These are phyloP conservation scores for Plutella xylostella DNA, from an alignment of 2,888 invertebrate genomes.

Conservation along the genomic window DNA sequence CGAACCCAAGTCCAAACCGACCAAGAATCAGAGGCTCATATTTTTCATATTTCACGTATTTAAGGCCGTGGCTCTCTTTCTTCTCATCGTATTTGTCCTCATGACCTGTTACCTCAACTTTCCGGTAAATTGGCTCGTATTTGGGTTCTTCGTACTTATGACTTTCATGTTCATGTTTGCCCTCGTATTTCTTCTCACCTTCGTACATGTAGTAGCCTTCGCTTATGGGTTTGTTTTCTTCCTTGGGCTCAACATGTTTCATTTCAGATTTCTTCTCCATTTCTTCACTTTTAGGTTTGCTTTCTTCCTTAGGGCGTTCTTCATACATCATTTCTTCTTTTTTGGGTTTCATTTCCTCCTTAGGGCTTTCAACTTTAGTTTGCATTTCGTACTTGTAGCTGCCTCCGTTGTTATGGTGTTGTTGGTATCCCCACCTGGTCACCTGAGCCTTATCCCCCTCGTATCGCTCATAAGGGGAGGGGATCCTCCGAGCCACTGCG, in stretches of 20 bases:
- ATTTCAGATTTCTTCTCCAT: neutral
- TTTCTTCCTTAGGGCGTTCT: neutral
- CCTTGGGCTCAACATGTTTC: neutral
- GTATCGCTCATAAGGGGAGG: neutral
- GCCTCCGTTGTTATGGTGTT: neutral
- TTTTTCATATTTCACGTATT: too few relatives aligned
- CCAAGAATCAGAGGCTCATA: constrained; percentile 12
- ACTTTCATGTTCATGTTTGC: neutral
- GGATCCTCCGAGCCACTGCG: neutral
- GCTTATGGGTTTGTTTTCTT: neutral
- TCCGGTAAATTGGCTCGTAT: neutral
- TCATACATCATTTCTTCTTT: neutral
- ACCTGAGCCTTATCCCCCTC: neutral
- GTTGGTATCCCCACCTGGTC: neutral
- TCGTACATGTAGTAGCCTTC: neutral
- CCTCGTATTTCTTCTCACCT: neutral
- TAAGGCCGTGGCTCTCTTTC: neutral
- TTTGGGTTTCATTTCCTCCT: neutral
- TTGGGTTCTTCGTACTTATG: neutral
- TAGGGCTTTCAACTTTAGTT: neutral
- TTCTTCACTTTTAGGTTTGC: neutral
- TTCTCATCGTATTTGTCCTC: neutral
- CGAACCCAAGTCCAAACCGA: constrained; percentile 21
- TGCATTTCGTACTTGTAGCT: neutral
- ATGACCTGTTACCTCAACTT: neutral